Base-by-base conservation (phyloP, 2,888 invertebrate species). In the Perdita meconis region DNA sequence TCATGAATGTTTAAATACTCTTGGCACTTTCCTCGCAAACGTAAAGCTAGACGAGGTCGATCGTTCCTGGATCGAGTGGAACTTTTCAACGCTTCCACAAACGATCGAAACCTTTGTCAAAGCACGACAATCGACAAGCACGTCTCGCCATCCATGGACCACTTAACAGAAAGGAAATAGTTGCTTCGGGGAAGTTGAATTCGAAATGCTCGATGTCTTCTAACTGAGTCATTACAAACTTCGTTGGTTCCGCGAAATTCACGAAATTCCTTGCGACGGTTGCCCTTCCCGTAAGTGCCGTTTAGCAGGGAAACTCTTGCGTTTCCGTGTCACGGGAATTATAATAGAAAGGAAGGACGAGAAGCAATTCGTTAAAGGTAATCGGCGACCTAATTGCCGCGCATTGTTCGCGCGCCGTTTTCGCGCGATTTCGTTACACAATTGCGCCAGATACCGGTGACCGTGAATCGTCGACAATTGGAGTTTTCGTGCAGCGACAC, bases 331-430 rank as follows among this genome's bases (percentile, higher is more conserved):
- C 16, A 26, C 44, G 38, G 19, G 53, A 38, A 51, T 53, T 59
- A 59, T 75, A 63, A 50, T 63, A 38, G 64, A 38, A 44, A 12
- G 42, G 51, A 51, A 22, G 40, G 44, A 66, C 13, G 53, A 47
- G 66, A 61, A 65, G 60, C 61, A 66, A 63, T 66, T 56, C 63
- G 63, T 66, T 57, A 36, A 75, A 85, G 68, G 86, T 85, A 83
- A 87, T 86, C 82, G 80, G 64, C 80, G 80, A 81, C 81, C 82
- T 83, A 85, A 86, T 86, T 85, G 82, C 68, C 74, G 82, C 69
- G 82, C 77, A 85, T 86, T 87, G 84, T 86, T 79, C 80, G 65
- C 36, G n/a, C 42, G n/a, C 26, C 26, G 60, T 44, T 16, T 47
- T 34, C 26, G 44, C 55, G 13, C 57, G 60, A 47, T 70, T 76